Evolutionary conservation across 2,113 vertebrate species (phyloP), one percentile per base, ranked within the genome.

Genomic region (Struthio camelus): DNA sequence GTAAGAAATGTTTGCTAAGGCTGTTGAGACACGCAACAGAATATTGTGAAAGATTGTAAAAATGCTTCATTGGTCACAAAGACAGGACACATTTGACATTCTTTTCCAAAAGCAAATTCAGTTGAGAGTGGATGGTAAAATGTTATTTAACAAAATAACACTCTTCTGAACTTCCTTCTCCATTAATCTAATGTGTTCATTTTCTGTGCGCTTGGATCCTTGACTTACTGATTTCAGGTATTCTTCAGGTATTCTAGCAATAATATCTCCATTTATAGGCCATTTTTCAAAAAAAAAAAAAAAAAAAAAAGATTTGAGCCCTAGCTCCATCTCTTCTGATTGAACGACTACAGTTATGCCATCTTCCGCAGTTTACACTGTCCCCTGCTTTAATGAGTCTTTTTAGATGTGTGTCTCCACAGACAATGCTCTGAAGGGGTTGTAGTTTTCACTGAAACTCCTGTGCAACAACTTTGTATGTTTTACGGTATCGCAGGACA

Each of bases 1-100:
- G 99, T 99, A 95, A 98, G 98, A 90, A 75, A 36, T 30, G 8
- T 59, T 83, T 81, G 14, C 69, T 50, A 61, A 75, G 54, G 24
- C 22, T 90, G 78, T 67, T 84, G 36, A 82, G 73, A 73, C 20
- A 73, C 28, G 24, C 69, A 23, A 12, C 36, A n/a, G 7, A 67
- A 2, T 50, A 1, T 46, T 81, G 24, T 51, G 48, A 51, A 87
- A 34, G 36, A 80, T 20, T 24, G 4, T 18, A 62, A 81, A 44
- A 56, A n/a, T 6, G 2, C 5, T 50, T 34, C 10, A 53, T 6
- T 7, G 53, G 0, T 84, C 2, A 2, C 22, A 7, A 11, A 58
- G 27, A 73, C 85, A 73, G 38, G 44, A 51, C 3, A 6, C 1
- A 40, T 73, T 51, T 69, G 38, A 15, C 19, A 14, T 82, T 67